These are phyloP conservation scores for Monopterus albus DNA, from an alignment of 2,113 vertebrate species.

Conservation along the genomic window DNA sequence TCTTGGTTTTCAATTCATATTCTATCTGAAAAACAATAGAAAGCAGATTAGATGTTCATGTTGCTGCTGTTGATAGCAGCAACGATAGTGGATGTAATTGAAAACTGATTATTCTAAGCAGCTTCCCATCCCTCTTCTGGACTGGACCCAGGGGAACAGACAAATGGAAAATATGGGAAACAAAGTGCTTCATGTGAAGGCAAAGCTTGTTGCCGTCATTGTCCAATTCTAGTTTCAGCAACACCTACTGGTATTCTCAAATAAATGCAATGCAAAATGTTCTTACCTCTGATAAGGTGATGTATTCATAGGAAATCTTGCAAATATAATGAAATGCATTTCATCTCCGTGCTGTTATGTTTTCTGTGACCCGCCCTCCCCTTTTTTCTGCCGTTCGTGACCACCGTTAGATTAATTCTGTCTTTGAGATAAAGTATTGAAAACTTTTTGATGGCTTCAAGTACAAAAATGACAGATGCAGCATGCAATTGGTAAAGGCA, in stretches of 20 bases:
- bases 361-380: background rate
- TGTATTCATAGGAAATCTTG: slow-evolving; percentile 39
- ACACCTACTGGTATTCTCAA: slow-evolving; percentile 67
- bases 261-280: slow-evolving; percentile 55
- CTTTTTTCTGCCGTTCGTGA: background rate
- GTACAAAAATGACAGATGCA: background rate
- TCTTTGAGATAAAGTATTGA: slow-evolving; percentile 18
- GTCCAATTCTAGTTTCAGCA: slow-evolving; percentile 69
- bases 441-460: background rate
- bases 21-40: slow-evolving; percentile 42
- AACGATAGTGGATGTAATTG: slow-evolving; percentile 60
- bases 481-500: background rate
- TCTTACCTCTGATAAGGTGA: slow-evolving; percentile 26
- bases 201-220: slow-evolving; percentile 61
- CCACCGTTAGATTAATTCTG: background rate
- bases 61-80: slow-evolving; percentile 51
- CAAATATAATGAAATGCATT: slow-evolving; percentile 40
- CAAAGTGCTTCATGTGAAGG: slow-evolving; percentile 50
- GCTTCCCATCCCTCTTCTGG: slow-evolving; percentile 51
- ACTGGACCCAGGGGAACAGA: slow-evolving; percentile 36
- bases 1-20: slow-evolving; percentile 54
- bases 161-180: slow-evolving; percentile 68
- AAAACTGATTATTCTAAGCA: slow-evolving; percentile 58
- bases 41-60: slow-evolving; percentile 59
- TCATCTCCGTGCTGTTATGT: background rate